Conservation (phyloP, 2,888 invertebrate genomes). For the Himalopsyche kuldschensis region DNA sequence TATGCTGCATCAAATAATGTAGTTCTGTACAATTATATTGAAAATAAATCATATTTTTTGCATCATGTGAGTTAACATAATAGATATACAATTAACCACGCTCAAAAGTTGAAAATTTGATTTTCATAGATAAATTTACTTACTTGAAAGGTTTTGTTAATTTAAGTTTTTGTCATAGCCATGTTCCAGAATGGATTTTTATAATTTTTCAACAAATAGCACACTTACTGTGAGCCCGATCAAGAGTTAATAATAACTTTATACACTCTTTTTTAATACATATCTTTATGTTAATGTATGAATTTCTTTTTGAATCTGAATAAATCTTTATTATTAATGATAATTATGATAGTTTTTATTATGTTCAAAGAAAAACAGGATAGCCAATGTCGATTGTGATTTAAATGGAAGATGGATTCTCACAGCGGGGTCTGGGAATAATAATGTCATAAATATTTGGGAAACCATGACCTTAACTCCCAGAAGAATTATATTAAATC, state of each 20-base stretch:
- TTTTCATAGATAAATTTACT: too few species aligned
- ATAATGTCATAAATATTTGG: constrained; percentile 64
- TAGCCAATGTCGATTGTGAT: constrained; percentile 57
- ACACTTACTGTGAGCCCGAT: too few species aligned
- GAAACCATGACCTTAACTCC: constrained; percentile 54
- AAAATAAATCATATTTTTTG: constrained; percentile 62
- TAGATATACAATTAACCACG: too few species aligned
- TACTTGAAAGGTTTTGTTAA: too few species aligned
- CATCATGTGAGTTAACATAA: constrained; percentile 63
- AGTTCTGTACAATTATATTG: constrained; percentile 65
- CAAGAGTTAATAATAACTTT: background rate
- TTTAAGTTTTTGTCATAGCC: too few species aligned
- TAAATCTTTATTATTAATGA: too few species aligned
- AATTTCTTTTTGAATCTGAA: background rate
- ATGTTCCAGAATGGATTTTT: too few species aligned
- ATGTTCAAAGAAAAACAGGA: constrained; percentile 54
- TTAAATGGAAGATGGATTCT: constrained; percentile 60
- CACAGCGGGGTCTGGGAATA: constrained; percentile 61
- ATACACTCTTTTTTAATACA: background rate
- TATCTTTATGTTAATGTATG: background rate
- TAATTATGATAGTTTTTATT: constrained; percentile 12
- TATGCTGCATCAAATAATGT: constrained; percentile 67
- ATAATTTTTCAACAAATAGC: too few species aligned
- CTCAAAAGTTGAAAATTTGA: too few species aligned
- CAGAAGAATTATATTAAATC: constrained; percentile 58